Evolutionary conservation across 2,888 invertebrate species (phyloP).

Genomic region (Coleophora deauratella): DNA sequence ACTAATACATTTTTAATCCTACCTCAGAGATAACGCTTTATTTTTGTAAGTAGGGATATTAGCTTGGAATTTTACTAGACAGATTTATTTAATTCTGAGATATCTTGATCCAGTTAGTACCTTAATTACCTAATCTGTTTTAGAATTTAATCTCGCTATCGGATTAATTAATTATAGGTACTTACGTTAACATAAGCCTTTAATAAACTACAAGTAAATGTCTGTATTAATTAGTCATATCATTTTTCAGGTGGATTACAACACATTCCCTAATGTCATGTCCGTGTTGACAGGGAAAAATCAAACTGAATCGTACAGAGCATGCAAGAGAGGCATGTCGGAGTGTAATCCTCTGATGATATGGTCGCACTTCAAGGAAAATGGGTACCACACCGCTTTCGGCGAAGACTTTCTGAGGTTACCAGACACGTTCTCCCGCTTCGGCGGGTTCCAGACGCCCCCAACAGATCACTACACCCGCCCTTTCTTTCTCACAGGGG

Average conservation of each 20-base stretch:
- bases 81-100: too few relatives aligned
- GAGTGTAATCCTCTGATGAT: constrained; percentile 81
- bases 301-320: constrained; percentile 61
- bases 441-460: constrained; percentile 77
- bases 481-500: constrained; percentile 80
- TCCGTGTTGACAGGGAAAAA: constrained; percentile 82
- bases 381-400: constrained; percentile 83
- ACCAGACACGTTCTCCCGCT: constrained; percentile 77
- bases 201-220: too few relatives aligned
- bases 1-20: too few relatives aligned
- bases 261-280: constrained; percentile 91
- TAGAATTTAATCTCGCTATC: too few relatives aligned
- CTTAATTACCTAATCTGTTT: too few relatives aligned
- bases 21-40: too few relatives aligned
- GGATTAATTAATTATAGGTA: too few relatives aligned
- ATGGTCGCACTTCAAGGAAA: constrained; percentile 81
- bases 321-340: constrained; percentile 53
- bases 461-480: constrained; percentile 89
- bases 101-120: too few relatives aligned
- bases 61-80: too few relatives aligned
- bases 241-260: constrained; percentile 82
- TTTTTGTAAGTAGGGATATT: too few relatives aligned
- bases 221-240: too few relatives aligned
- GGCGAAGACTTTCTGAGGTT: constrained; percentile 79
- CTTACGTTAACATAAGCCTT: too few relatives aligned